Evolutionary conservation across 1,140 invertebrate species (phyloP).

Genomic region (Penaeus japonicus): DNA sequence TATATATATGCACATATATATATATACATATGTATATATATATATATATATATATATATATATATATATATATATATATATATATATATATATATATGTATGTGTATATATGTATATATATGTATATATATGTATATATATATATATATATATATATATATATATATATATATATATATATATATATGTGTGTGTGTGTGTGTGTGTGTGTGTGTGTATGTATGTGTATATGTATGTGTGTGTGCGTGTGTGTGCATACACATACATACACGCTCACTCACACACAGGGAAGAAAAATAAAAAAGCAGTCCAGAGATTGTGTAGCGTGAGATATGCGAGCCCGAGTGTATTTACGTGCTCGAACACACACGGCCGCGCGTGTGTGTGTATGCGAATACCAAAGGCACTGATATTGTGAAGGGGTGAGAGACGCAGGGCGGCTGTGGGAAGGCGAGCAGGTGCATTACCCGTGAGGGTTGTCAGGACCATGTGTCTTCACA

Average conservation of each 20-base stretch:
- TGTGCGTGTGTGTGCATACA: background rate
- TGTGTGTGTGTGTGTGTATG: background rate
- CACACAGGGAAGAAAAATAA: no score
- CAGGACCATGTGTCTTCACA: slow-evolving; percentile 29
- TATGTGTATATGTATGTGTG: background rate
- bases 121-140: background rate
- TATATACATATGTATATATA: background rate
- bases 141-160: background rate
- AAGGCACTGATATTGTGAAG: background rate
- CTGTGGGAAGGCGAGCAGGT: background rate
- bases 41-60: background rate
- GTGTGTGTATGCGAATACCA: background rate
- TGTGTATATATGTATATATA: background rate
- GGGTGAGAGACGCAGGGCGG: background rate
- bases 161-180: background rate
- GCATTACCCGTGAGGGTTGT: slow-evolving; percentile 11
- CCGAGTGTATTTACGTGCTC: no score
- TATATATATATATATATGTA: background rate
- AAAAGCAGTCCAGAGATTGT: no score
- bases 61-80: background rate
- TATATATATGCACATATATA: background rate
- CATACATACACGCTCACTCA: no score
- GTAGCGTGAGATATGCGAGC: no score
- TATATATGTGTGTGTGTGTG: background rate
- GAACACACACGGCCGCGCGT: no score